phyloP scores from a whole-genome alignment of 2,797 vertebrate species.

The Enteromius trimaculatus region DNA sequence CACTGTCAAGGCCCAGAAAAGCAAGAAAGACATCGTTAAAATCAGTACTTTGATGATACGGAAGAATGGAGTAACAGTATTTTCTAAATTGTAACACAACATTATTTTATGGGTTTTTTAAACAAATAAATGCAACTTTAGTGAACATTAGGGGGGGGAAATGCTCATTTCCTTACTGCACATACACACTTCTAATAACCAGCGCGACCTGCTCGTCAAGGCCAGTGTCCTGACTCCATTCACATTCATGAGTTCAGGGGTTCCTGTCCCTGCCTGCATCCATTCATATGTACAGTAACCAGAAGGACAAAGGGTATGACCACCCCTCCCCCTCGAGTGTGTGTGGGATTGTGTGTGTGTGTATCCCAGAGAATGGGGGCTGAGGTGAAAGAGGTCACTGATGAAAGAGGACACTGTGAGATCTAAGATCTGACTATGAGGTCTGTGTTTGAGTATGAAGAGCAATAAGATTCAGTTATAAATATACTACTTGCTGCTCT shows the following conservation, averaged over 20 bases:
- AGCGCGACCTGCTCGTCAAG: slow-evolving; percentile 31
- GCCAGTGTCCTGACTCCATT: slow-evolving; percentile 27
- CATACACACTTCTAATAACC: slow-evolving; percentile 30
- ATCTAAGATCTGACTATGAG: neutral
- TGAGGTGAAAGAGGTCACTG: neutral
- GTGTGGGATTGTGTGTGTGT: slow-evolving; percentile 58
- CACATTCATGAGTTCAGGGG: slow-evolving; percentile 41
- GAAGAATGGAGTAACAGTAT: neutral
- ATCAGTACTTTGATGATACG: neutral
- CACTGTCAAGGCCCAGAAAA: too few relatives aligned
- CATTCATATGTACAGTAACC: slow-evolving; percentile 57
- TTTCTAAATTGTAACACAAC: neutral
- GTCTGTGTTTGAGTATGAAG: neutral
- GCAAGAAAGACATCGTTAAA: too few relatives aligned
- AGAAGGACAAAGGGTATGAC: slow-evolving; percentile 47
- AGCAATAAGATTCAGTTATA: neutral
- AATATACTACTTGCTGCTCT: neutral
- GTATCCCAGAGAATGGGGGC: slow-evolving; percentile 22
- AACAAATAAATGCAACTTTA: neutral
- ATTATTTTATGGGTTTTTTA: neutral
- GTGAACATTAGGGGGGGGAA: neutral
- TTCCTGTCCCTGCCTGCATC: slow-evolving; percentile 40
- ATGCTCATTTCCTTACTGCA: neutral
- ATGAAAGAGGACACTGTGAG: neutral
- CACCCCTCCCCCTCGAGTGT: slow-evolving; percentile 40